Evolutionary conservation across 1,140 invertebrate species (phyloP).

Genomic region (Trichogramma pretiosum): DNA sequence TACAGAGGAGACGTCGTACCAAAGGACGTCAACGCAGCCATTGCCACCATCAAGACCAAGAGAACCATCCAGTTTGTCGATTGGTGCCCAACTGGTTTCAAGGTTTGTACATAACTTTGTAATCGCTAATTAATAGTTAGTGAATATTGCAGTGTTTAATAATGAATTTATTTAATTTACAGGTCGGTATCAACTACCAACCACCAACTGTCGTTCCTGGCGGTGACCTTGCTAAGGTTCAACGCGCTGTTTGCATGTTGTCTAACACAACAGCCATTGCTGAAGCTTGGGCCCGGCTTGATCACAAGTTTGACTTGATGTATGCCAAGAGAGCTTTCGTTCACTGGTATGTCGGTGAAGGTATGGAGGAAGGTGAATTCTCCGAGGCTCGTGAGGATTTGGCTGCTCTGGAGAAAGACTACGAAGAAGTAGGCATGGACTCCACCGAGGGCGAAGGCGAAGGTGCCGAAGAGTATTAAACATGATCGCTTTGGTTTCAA

Average conservation of each 20-base stretch:
- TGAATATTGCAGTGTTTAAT: too few species aligned
- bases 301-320: constrained; percentile 59
- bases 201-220: constrained; percentile 55
- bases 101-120: constrained; percentile 23
- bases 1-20: constrained; percentile 56
- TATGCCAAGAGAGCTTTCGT: constrained; percentile 57
- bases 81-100: constrained; percentile 66
- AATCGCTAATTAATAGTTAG: too few species aligned
- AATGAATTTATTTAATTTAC: constrained; percentile 51
- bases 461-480: constrained; percentile 45
- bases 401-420: constrained; percentile 31
- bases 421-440: constrained; percentile 59
- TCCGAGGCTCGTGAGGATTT: constrained; percentile 58
- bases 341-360: constrained; percentile 57
- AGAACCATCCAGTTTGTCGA: constrained; percentile 60
- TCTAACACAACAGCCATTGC: constrained; percentile 59
- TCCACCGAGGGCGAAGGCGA: constrained; percentile 49
- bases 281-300: constrained; percentile 57
- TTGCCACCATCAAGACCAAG: constrained; percentile 57
- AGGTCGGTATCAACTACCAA: constrained; percentile 46
- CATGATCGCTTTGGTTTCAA: neutral
- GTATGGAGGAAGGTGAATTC: constrained; percentile 60
- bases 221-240: constrained; percentile 36
- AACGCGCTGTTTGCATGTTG: constrained; percentile 38
- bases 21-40: constrained; percentile 64